Conservation (phyloP, 2,113 vertebrate species). For the Pontoporia blainvillei region DNA sequence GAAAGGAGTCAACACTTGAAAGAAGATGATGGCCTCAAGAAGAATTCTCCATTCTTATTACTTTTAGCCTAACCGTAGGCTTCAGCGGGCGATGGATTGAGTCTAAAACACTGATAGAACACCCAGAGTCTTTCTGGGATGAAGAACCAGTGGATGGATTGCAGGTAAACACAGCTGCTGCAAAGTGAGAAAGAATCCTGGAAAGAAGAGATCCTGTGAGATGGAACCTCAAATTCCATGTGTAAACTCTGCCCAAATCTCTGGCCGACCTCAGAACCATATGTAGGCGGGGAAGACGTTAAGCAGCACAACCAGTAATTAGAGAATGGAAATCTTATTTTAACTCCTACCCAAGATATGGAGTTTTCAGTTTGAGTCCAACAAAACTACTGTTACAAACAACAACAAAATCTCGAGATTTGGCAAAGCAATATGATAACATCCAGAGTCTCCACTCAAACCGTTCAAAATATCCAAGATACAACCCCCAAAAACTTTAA, state of each 20-base stretch:
- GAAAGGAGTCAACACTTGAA: neutral
- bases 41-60: neutral
- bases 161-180: neutral
- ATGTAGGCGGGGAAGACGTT: neutral
- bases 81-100: neutral
- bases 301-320: neutral
- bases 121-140: neutral
- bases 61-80: neutral
- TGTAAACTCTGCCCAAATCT: neutral
- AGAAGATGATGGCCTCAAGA: neutral
- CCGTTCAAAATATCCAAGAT: neutral
- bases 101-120: neutral
- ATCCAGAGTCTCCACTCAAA: neutral
- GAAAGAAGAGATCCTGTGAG: neutral
- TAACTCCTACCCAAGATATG: neutral
- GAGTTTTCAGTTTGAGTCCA: neutral
- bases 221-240: neutral
- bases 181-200: neutral
- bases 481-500: neutral
- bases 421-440: neutral
- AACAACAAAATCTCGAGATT: neutral
- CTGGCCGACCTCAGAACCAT: no score
- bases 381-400: neutral
- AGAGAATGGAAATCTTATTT: neutral
- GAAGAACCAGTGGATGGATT: neutral